A percentile compares a stretch with the other conserved stretches of the same genome.
phyloP scores from a whole-genome alignment of 2,113 vertebrate genomes.

The Excalfactoria chinensis region DNA sequence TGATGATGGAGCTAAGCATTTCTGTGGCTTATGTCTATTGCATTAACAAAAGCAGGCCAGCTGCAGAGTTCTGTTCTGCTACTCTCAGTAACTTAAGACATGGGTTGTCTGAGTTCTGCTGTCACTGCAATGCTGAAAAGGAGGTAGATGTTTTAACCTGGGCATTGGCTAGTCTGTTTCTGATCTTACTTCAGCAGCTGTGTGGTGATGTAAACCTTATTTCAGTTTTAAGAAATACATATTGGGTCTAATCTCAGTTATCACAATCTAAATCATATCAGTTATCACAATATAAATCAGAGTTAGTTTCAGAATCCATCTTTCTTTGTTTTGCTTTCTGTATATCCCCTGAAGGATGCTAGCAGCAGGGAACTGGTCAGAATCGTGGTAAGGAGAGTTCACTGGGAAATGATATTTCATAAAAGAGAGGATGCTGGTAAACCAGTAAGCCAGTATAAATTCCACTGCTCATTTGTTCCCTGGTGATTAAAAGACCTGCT shows the following conservation, averaged over 20 bases:
- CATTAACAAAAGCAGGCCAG: constrained; percentile 34
- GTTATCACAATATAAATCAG: background rate
- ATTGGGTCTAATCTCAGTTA: background rate
- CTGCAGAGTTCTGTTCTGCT: background rate
- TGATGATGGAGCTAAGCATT: constrained; percentile 43
- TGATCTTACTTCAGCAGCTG: background rate
- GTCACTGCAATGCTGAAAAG: background rate
- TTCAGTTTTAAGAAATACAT: background rate
- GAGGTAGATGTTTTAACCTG: background rate
- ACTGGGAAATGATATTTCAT: constrained; percentile 23
- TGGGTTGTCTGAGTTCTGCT: background rate
- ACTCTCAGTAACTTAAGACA: background rate
- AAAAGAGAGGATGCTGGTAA: constrained; percentile 61
- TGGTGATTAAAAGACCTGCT: constrained; percentile 64
- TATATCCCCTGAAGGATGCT: background rate
- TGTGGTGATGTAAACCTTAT: background rate
- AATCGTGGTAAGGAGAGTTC: background rate
- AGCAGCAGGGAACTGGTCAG: constrained; percentile 27
- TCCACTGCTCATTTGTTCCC: constrained; percentile 27
- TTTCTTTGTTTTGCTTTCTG: background rate
- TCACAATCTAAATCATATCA: background rate
- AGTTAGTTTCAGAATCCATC: background rate
- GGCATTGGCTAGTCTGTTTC: background rate
- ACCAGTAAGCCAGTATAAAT: constrained; percentile 51
- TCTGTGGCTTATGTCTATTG: constrained; percentile 25